These are phyloP conservation scores for Trichechus manatus DNA, from an alignment of 2,113 vertebrate species.

Conservation along the genomic window DNA sequence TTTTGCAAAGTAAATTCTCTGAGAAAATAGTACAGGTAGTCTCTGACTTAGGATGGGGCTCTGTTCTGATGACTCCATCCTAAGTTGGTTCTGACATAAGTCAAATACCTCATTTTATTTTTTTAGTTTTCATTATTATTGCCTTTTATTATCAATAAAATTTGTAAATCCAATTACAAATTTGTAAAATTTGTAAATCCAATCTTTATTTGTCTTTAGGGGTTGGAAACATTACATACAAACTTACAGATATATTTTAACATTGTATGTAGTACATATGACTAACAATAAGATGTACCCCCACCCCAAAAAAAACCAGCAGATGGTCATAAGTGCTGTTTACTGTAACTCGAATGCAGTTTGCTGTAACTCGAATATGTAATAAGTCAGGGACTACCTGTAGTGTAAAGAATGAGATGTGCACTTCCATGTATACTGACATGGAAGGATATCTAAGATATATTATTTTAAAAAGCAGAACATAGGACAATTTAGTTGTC, in stretches of 20 bases:
- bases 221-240: not conserved
- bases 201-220: not conserved
- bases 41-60: not conserved
- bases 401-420: not conserved
- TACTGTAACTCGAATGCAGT: not conserved
- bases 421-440: not conserved
- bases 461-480: not conserved
- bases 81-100: not conserved
- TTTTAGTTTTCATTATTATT: not conserved
- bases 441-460: not conserved
- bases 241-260: not conserved
- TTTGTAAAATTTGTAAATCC: too few relatives aligned
- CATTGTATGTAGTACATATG: not conserved
- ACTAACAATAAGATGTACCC: not conserved
- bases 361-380: not conserved
- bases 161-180: not conserved
- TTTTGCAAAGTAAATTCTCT: not conserved
- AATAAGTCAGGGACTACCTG: not conserved
- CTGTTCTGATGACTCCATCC: not conserved
- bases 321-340: not conserved
- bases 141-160: not conserved
- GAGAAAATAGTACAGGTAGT: conserved; percentile 31
- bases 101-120: not conserved
- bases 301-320: not conserved
- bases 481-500: not conserved